Evolutionary conservation across 2,113 vertebrate species (phyloP).

Genomic region (Alaudala cheleensis): DNA sequence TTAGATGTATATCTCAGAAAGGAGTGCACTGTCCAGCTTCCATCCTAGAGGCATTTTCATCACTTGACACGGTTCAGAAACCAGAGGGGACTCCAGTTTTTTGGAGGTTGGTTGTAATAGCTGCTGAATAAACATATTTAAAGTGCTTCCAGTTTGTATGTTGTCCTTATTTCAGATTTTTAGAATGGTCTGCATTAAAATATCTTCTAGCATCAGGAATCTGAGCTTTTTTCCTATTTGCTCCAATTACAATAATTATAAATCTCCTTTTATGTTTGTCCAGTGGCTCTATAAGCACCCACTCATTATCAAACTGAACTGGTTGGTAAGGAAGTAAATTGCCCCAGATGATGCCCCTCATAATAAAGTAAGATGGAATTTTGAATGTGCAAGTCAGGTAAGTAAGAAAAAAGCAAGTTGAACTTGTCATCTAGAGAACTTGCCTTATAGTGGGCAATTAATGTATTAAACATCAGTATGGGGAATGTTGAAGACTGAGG

Average conservation of each 20-base stretch:
- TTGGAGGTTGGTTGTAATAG: conserved; percentile 47
- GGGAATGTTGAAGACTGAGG: not conserved
- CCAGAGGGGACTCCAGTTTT: conserved; percentile 47
- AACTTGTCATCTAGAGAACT: not conserved
- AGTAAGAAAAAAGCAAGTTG: not conserved
- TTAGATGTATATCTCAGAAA: conserved; percentile 57
- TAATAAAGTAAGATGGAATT: not conserved
- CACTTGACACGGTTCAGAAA: conserved; percentile 52
- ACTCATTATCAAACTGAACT: not conserved
- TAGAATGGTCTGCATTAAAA: not conserved
- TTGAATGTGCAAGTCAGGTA: not conserved
- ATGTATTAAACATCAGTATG: not conserved
- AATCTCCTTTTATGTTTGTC: not conserved
- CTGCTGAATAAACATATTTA: conserved; percentile 72
- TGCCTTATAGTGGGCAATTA: not conserved
- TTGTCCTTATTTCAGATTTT: not conserved
- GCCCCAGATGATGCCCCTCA: not conserved
- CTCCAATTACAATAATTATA: not conserved
- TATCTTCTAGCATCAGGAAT: not conserved
- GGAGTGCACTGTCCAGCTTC: conserved; percentile 53
- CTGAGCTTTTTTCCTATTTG: not conserved
- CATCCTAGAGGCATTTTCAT: conserved; percentile 44
- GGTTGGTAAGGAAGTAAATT: not conserved
- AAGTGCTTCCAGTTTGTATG: not conserved
- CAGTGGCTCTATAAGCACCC: not conserved